Base-by-base conservation (phyloP, 2,113 vertebrate genomes). In the Mirza zaza region DNA sequence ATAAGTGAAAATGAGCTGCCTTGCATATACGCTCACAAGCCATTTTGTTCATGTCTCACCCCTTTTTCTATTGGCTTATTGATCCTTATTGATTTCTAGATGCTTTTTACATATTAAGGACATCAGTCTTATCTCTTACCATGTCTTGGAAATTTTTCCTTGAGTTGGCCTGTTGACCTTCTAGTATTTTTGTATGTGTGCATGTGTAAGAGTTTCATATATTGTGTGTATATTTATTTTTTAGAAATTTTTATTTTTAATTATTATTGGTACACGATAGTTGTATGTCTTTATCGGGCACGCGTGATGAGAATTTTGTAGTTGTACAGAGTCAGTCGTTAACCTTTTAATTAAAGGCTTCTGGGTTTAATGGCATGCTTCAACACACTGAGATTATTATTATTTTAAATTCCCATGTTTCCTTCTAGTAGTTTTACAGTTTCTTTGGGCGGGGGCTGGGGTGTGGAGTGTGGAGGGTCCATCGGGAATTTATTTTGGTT, bases 301-400 rank as follows among this genome's bases (percentile, higher is more conserved):
- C 27, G 13, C 29, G 61, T 63, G 27, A 63, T 63, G 61, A 63
- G 61, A 29, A 63, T 29, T 63, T 63, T 63, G 25, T 63, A 12
- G 61, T 27, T 90, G 75, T 42, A 34, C 17, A 25, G 73, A 79
- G 52, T 39, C 59, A 73, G 34, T 71, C 75, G 59, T 63, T 80
- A 80, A 75, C 68, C 52, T 91, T 83, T 90, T 96, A 83, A 90
- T 92, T 59, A 96, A 83, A 87, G 81, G 25, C 63, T 70, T 71
- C 57, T 55, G 34, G 48, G 29, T 82, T 23, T 82, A 71, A 52
- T 77, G 67, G 86, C 13, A 18, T n/a, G 48, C 20, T 87, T 67
- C 50, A 45, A n/a, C 34, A 27, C 25, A 48, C 34, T 77, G 21
- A 2, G 2, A 25, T 84, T 73, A 83, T 50, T 83, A 52, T 82